These are phyloP conservation scores for Campoletis sonorensis DNA, from an alignment of 1,140 invertebrate genomes.

Conservation along the genomic window DNA sequence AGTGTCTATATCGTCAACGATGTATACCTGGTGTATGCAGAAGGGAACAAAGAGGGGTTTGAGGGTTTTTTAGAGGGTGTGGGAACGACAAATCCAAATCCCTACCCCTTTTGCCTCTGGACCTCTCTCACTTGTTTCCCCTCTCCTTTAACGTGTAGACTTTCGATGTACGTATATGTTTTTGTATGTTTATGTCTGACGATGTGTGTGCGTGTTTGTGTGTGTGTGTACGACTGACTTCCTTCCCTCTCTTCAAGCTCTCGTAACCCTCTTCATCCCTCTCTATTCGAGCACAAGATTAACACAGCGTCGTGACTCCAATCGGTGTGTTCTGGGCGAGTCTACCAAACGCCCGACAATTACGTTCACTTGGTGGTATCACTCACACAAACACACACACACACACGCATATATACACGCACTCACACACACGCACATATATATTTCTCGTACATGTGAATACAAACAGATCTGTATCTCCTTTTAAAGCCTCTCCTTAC, in stretches of 20 bases:
- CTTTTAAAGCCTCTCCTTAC: constrained; percentile 18
- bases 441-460: constrained; percentile 7
- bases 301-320: constrained; percentile 8
- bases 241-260: constrained; percentile 22
- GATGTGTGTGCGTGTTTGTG: background rate
- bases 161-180: constrained; percentile 11
- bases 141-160: constrained; percentile 22
- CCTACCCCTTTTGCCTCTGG: constrained; percentile 28
- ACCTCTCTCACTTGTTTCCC: constrained; percentile 36
- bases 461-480: constrained; percentile 10
- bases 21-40: constrained; percentile 20
- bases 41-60: background rate
- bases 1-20: background rate
- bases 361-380: constrained; percentile 32
- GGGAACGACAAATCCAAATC: constrained; percentile 24
- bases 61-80: constrained; percentile 23
- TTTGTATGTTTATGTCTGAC: too few relatives aligned
- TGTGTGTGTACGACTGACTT: constrained; percentile 12
- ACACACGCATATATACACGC: background rate
- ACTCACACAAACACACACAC: too few relatives aligned
- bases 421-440: constrained; percentile 7
- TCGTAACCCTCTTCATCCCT: background rate
- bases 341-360: constrained; percentile 37
- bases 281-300: constrained; percentile 4
- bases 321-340: constrained; percentile 17